Evolutionary conservation across 2,113 vertebrate species (phyloP).

Genomic region (Tupaia chinensis): DNA sequence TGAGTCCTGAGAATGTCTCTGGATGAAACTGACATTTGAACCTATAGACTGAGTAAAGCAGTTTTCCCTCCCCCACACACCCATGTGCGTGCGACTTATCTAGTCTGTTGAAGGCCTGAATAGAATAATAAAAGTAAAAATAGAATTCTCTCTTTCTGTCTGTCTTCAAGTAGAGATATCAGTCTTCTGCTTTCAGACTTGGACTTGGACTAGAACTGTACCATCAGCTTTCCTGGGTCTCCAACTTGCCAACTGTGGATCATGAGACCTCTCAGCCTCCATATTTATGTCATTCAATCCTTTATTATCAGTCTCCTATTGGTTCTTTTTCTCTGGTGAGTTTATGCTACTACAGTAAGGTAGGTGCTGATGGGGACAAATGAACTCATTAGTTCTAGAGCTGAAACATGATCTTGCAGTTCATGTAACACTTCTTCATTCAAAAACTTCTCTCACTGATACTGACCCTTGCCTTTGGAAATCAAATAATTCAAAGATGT

Average conservation of each 20-base stretch:
- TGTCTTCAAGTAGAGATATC: not conserved
- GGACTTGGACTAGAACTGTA: not conserved
- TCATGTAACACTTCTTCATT: not conserved
- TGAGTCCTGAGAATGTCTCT: not conserved
- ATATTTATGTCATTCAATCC: not conserved
- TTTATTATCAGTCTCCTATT: not conserved
- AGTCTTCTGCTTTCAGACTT: not conserved
- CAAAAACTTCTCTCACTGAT: not conserved
- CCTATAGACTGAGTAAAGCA: not conserved
- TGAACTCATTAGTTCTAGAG: not conserved
- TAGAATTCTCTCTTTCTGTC: not conserved
- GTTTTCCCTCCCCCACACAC: not conserved
- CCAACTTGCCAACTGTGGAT: not conserved
- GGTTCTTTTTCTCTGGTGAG: not conserved
- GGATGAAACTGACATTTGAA: not conserved
- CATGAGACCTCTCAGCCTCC: not conserved
- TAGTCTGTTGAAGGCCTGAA: not conserved
- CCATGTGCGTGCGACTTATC: not conserved
- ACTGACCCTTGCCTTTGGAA: conserved; percentile 1
- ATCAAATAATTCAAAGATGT: conserved; percentile 43
- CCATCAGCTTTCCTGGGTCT: not conserved
- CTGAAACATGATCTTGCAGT: not conserved
- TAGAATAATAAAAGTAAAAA: not conserved
- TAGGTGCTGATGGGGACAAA: not conserved
- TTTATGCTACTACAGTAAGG: not conserved